These are phyloP conservation scores for Ctenicera cuprea DNA, from an alignment of 2,888 invertebrate species.

Conservation along the genomic window DNA sequence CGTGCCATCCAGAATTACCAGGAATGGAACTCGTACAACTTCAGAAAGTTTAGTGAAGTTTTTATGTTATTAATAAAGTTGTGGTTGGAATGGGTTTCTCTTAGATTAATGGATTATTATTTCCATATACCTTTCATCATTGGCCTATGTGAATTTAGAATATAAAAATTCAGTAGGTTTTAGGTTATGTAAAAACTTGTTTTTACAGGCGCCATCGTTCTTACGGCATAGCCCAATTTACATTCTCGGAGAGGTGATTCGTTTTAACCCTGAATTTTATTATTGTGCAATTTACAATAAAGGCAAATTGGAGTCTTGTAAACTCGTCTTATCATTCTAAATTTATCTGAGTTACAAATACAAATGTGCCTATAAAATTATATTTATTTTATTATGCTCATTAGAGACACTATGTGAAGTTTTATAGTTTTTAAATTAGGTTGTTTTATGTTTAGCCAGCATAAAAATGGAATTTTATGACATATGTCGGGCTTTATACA, in stretches of 20 bases:
- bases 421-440: slow-evolving; percentile 27
- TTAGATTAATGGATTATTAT: no score
- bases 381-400: slow-evolving; percentile 21
- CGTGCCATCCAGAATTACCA: no score
- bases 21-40: no score
- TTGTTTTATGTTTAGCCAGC: slow-evolving; percentile 20
- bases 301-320: slow-evolving; percentile 8
- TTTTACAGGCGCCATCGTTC: slow-evolving; percentile 18
- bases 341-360: slow-evolving; percentile 11
- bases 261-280: slow-evolving; percentile 10
- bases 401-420: slow-evolving; percentile 17
- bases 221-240: slow-evolving; percentile 5
- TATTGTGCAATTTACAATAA: slow-evolving; percentile 24
- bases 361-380: slow-evolving; percentile 15
- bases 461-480: slow-evolving; percentile 28
- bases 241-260: slow-evolving; percentile 11
- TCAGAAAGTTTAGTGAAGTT: no score
- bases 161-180: slow-evolving; percentile 12
- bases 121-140: background rate
- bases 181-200: background rate
- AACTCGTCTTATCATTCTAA: background rate
- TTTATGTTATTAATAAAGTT: no score
- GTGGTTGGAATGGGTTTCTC: no score
- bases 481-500: slow-evolving; percentile 17
- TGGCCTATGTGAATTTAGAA: background rate